A percentile compares a stretch with the other conserved stretches of the same genome.
Evolutionary conservation across 1,140 invertebrate genomes (phyloP).

Genomic region (Oscheius sp.): DNA sequence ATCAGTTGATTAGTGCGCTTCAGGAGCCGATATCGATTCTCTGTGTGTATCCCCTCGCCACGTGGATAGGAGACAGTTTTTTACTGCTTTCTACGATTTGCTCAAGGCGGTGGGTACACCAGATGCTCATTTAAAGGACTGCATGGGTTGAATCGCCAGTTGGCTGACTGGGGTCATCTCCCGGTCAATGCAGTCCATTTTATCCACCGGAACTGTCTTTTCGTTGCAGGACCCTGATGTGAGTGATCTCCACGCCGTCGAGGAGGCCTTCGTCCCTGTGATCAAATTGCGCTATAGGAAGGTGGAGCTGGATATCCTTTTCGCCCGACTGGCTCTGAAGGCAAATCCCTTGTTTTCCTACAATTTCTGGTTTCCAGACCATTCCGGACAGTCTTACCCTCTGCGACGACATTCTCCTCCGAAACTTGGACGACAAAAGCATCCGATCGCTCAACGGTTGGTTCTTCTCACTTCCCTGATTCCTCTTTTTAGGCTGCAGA

Average conservation of each 20-base stretch:
- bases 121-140: neutral
- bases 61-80: slow-evolving; percentile 89
- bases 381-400: slow-evolving; percentile 14
- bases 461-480: neutral
- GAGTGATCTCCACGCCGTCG: slow-evolving; percentile 73
- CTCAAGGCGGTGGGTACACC: slow-evolving; percentile 74
- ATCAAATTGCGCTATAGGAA: slow-evolving; percentile 99
- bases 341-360: neutral
- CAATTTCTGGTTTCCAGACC: neutral
- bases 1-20: neutral
- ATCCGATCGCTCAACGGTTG: slow-evolving; percentile 87
- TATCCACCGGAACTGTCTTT: too few relatives aligned
- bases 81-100: slow-evolving; percentile 85
- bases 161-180: too few relatives aligned
- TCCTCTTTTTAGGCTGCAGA: slow-evolving; percentile 83
- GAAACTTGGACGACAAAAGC: slow-evolving; percentile 11
- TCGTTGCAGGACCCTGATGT: slow-evolving; percentile 49
- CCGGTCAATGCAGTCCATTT: too few relatives aligned
- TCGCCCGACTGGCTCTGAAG: slow-evolving; percentile 79
- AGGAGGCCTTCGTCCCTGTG: slow-evolving; percentile 97
- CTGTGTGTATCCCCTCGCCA: slow-evolving; percentile 93
- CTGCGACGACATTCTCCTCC: neutral
- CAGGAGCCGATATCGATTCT: slow-evolving; percentile 93
- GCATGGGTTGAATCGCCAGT: slow-evolving; percentile 47
- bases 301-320: slow-evolving; percentile 88